Base-by-base conservation (phyloP, 2,113 vertebrate genomes). In the Emydura subglobosa region DNA sequence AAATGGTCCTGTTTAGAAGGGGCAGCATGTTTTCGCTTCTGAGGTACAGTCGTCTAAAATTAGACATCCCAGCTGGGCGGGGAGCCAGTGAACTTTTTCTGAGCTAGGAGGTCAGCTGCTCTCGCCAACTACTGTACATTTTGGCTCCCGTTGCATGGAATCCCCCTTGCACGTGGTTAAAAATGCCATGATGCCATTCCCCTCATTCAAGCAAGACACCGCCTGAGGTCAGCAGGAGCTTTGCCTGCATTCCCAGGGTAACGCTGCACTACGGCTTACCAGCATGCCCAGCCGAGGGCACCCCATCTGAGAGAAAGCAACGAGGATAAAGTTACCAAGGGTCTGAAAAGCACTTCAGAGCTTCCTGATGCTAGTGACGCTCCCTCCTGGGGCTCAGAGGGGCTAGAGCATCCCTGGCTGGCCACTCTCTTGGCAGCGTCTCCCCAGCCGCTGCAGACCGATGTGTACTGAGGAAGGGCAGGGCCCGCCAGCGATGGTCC, bases 111-210 rank as follows among this genome's bases (percentile, higher is more conserved):
- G 82, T 88, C 91, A 88, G 27, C n/a, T 14, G 72, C 81, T 92
- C 88, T 92, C 94, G 88, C 53, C 25, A 65, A 47, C 0, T 54
- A 29, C 47, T 79, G 13, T 84, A 79, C 91, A 55, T 87, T 53
- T 93, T 92, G 88, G 51, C 92, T 96, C 91, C 53, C 82, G 87
- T 76, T 91, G 83, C 93, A 86, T 93, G 91, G 91, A 91, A 95
- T 96, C 96, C 94, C 89, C 92, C 92, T 93, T 72, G 95, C 79
- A 87, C 86, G 49, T 19, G 31, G 34, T 21, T 72, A 82, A 6
- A 82, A 72, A 54, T 34, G 8, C 3, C 27, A 14, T 47, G 74
- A 47, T 47, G 72, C 21, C 34, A 10, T 21, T 3, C 3, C 5
- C 19, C 39, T 13, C 21, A 24, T 53, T n/a, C 21, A 34, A 34